These are phyloP conservation scores for Pelobates cultripes DNA, from an alignment of 2,797 vertebrate genomes.

Conservation along the genomic window DNA sequence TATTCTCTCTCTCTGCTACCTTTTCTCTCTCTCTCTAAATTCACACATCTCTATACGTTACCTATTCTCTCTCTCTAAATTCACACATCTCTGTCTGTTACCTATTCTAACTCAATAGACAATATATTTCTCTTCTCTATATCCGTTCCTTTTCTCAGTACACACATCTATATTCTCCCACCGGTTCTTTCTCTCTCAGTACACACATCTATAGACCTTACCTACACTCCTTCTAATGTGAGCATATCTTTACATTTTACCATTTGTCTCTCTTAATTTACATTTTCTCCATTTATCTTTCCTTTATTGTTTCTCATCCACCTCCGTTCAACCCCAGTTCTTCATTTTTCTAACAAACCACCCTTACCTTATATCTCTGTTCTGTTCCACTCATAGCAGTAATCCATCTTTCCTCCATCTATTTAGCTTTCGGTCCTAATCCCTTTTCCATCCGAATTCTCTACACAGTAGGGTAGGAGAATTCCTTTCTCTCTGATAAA, in stretches of 20 bases:
- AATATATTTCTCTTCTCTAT: too few relatives aligned
- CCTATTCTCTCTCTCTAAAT: too few relatives aligned
- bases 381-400: slow-evolving; percentile 37
- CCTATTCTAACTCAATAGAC: background rate
- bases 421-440: slow-evolving; percentile 46
- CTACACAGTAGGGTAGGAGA: slow-evolving; percentile 18
- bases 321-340: slow-evolving; percentile 4
- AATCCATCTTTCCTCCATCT: slow-evolving; percentile 59
- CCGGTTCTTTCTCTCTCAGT: background rate
- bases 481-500: slow-evolving; percentile 18
- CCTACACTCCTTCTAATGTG: too few relatives aligned
- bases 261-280: too few relatives aligned
- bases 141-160: too few relatives aligned
- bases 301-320: background rate
- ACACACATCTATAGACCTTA: background rate
- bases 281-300: background rate
- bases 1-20: too few relatives aligned
- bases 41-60: too few relatives aligned
- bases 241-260: too few relatives aligned
- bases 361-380: slow-evolving; percentile 1
- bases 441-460: slow-evolving; percentile 23
- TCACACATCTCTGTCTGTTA: background rate
- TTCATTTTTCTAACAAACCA: slow-evolving; percentile 12
- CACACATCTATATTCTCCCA: background rate
- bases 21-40: too few relatives aligned